These are phyloP conservation scores for Diglossa cyanea DNA, from an alignment of 2,797 vertebrate species.

Conservation along the genomic window DNA sequence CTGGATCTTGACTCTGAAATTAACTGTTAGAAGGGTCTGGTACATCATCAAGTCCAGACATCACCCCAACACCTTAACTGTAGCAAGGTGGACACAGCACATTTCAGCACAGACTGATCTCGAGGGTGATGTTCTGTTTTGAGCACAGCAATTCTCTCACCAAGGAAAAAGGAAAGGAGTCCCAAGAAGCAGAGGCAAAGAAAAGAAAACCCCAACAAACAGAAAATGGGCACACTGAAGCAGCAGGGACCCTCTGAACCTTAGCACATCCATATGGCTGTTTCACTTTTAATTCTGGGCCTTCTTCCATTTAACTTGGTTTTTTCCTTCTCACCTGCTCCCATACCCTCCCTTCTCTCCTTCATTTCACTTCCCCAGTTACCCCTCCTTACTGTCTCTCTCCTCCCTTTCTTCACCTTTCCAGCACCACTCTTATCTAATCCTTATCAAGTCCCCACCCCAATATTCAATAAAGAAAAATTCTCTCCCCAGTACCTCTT, in stretches of 20 bases:
- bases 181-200: not conserved
- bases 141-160: not conserved
- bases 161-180: not conserved
- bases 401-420: not conserved
- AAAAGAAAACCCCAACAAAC: not conserved
- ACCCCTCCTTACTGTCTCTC: not conserved
- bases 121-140: not conserved
- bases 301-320: not conserved
- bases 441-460: not conserved
- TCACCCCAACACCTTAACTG: not conserved
- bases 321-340: not conserved
- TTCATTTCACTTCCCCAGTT: not conserved
- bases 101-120: not conserved
- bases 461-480: not conserved
- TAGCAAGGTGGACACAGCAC: accelerated
- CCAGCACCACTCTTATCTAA: not conserved
- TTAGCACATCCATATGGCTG: not conserved
- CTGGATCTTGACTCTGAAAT: not conserved
- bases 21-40: not conserved
- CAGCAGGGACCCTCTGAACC: slow-evolving; percentile 49
- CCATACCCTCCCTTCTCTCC: not conserved
- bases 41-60: not conserved
- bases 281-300: not conserved
- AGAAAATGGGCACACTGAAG: slow-evolving; percentile 15
- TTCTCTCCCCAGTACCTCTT: not conserved